Percentiles rank a stretch among this genome's conserved stretches.
Evolutionary conservation across 2,888 invertebrate genomes (phyloP).

Genomic region (Liodrosophila aerea): DNA sequence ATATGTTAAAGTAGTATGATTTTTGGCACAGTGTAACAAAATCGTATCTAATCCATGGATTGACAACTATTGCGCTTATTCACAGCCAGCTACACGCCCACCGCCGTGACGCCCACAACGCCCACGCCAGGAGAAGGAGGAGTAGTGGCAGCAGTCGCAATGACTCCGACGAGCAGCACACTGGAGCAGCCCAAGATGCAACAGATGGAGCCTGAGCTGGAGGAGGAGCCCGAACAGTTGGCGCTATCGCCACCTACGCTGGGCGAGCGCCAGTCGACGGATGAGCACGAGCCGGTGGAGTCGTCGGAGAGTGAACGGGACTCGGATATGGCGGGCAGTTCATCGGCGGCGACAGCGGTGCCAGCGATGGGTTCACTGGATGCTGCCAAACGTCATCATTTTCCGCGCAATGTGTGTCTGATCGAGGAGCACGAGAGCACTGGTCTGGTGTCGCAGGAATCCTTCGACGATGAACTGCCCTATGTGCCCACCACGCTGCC

Average conservation of each 20-base stretch:
- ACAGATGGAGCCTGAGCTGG: background rate
- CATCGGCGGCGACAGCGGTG: slow-evolving; percentile 67
- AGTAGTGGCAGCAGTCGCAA: background rate
- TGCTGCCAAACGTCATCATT: slow-evolving; percentile 80
- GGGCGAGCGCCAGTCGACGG: slow-evolving; percentile 77
- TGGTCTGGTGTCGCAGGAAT: slow-evolving; percentile 90
- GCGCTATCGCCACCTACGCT: slow-evolving; percentile 17
- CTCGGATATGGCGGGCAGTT: slow-evolving; percentile 83
- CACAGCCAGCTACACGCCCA: slow-evolving; percentile 12
- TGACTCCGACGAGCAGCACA: too few species aligned
- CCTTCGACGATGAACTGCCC: slow-evolving; percentile 93
- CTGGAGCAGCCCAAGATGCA: background rate
- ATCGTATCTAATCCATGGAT: too few species aligned
- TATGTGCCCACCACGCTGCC: slow-evolving; percentile 95
- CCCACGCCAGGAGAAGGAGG: slow-evolving; percentile 40
- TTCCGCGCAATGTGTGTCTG: slow-evolving; percentile 84
- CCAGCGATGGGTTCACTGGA: slow-evolving; percentile 38
- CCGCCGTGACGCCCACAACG: slow-evolving; percentile 41
- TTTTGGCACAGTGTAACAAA: too few species aligned
- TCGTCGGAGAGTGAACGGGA: slow-evolving; percentile 90
- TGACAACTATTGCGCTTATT: background rate
- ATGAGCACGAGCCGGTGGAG: slow-evolving; percentile 83
- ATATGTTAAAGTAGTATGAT: too few species aligned
- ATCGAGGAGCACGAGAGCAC: slow-evolving; percentile 88
- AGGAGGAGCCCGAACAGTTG: slow-evolving; percentile 5